These are phyloP conservation scores for Micromys minutus DNA, from an alignment of 2,113 vertebrate genomes.

Conservation along the genomic window DNA sequence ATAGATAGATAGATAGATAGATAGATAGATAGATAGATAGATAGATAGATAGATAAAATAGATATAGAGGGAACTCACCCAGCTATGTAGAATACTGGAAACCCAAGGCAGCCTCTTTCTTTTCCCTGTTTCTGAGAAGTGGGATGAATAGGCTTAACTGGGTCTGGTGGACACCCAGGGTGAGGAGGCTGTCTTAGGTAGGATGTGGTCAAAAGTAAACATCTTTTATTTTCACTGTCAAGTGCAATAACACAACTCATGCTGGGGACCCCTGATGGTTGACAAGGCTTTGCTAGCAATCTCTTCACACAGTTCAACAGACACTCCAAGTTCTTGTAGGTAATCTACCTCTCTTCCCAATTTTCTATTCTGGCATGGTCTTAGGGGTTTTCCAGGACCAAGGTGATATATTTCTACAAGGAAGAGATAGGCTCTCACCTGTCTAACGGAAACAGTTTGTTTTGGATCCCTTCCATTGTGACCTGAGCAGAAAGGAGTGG, in stretches of 20 bases:
- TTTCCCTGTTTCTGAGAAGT: neutral
- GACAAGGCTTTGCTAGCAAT: neutral
- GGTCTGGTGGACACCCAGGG: neutral
- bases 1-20: no score
- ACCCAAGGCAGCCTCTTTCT: neutral
- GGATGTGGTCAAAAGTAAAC: neutral
- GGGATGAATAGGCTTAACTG: neutral
- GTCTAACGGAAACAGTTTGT: neutral
- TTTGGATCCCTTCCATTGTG: neutral
- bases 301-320: constrained; percentile 10
- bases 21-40: no score
- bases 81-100: neutral
- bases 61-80: fast-evolving
- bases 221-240: neutral
- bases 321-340: neutral
- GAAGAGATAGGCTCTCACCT: neutral
- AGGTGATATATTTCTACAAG: neutral
- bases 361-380: neutral
- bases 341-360: neutral
- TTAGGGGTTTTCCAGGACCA: constrained; percentile 18
- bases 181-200: neutral
- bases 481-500: neutral
- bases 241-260: neutral
- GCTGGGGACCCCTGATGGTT: neutral
- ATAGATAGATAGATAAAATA: no score